Evolutionary conservation across 2,888 invertebrate genomes (phyloP).

Genomic region (Vandiemenella viatica): DNA sequence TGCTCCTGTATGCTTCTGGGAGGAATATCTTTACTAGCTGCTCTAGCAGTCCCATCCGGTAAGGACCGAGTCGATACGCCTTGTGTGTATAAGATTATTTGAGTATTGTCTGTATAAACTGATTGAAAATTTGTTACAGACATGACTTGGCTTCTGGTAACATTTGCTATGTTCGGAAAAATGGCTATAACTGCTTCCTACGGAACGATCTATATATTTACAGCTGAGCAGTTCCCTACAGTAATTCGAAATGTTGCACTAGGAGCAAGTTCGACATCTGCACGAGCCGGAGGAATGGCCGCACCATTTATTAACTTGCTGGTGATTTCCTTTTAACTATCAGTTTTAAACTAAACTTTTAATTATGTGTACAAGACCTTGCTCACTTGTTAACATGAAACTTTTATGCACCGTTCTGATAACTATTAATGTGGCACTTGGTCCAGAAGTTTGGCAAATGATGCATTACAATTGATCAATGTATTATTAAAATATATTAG

Average conservation of each 20-base stretch:
- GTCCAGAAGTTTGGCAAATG: too few relatives aligned
- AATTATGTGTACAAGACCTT: too few relatives aligned
- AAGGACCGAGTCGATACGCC: constrained; percentile 23
- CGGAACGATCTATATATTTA: constrained; percentile 22
- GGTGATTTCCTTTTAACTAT: too few relatives aligned
- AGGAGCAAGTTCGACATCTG: constrained; percentile 23
- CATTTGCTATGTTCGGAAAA: constrained; percentile 25
- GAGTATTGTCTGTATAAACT: too few relatives aligned
- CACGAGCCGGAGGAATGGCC: constrained; percentile 23
- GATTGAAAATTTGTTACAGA: too few relatives aligned
- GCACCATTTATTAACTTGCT: constrained; percentile 20
- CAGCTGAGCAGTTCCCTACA: constrained; percentile 24
- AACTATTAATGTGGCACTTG: too few relatives aligned
- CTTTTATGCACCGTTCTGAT: too few relatives aligned
- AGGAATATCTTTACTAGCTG: constrained; percentile 40
- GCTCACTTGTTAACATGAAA: too few relatives aligned
- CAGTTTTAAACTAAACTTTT: too few relatives aligned
- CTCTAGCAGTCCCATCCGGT: constrained; percentile 40
- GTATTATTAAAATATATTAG: too few relatives aligned
- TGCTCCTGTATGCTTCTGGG: constrained; percentile 52
- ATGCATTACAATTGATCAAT: too few relatives aligned
- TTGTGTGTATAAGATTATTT: not conserved
- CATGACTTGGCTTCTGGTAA: constrained; percentile 20
- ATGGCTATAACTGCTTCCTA: constrained; percentile 24
- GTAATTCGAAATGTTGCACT: constrained; percentile 22